Percentiles rank a stretch among this genome's conserved stretches.
Conservation (phyloP, 2,113 vertebrate species). For the Neodon shergylaensis region DNA sequence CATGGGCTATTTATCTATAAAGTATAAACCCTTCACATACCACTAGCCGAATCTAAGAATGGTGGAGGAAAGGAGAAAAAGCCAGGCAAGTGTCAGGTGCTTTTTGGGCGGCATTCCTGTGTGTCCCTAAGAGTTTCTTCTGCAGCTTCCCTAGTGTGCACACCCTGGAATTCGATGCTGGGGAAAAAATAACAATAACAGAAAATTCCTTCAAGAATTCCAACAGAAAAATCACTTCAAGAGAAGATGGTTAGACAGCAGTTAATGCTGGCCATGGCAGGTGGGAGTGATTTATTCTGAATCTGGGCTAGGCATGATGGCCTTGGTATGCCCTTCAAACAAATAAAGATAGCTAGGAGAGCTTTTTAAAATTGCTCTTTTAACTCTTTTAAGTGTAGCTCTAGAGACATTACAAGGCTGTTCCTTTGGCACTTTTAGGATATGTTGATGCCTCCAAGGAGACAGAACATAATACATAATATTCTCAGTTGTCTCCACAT, state of each 20-base stretch:
- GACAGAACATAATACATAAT: background rate
- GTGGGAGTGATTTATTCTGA: background rate
- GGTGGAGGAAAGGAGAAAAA: background rate
- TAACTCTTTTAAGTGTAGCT: background rate
- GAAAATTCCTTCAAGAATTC: too few species aligned
- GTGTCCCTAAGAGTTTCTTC: background rate
- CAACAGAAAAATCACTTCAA: background rate
- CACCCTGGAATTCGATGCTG: background rate
- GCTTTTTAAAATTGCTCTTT: background rate
- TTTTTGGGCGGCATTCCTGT: background rate
- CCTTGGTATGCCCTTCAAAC: conserved; percentile 10
- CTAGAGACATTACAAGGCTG: background rate
- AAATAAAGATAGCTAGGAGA: background rate
- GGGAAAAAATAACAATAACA: background rate
- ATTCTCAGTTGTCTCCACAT: background rate
- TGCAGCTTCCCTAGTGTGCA: background rate
- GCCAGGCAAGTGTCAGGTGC: background rate
- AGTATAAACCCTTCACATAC: background rate
- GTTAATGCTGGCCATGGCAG: background rate
- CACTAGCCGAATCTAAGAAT: background rate
- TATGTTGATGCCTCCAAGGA: background rate
- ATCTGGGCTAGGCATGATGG: background rate
- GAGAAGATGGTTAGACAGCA: background rate
- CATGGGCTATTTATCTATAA: background rate
- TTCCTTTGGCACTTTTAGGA: background rate